A percentile compares a stretch with the other conserved stretches of the same genome.
These are phyloP conservation scores for Mus spretus DNA, from an alignment of 2,797 vertebrate genomes.

Conservation along the genomic window DNA sequence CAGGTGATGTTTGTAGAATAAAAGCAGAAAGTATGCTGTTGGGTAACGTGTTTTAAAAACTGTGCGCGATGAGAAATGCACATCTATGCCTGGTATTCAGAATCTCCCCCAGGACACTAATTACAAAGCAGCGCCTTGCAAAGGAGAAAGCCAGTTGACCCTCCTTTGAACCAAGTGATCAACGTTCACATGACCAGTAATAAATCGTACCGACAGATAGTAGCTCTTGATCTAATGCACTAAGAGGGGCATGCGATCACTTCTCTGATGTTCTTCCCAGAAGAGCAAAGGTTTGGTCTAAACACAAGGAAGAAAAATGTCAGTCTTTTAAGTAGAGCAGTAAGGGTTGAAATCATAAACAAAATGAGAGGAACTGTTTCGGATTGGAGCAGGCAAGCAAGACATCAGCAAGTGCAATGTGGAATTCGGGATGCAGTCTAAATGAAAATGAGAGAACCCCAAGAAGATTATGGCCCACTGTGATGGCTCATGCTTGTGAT, in stretches of 20 bases:
- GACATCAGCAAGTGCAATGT: background rate
- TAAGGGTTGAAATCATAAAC: background rate
- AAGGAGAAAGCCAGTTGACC: background rate
- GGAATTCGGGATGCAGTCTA: background rate
- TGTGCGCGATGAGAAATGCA: background rate
- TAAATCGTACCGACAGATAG: background rate
- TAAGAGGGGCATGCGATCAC: background rate
- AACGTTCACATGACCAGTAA: background rate
- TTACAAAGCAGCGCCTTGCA: background rate
- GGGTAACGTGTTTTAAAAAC: background rate
- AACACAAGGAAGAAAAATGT: background rate
- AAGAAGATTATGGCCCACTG: background rate
- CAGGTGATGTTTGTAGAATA: background rate
- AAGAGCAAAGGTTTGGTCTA: background rate
- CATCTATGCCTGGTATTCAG: background rate
- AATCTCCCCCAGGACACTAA: constrained; percentile 29
- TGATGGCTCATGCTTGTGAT: background rate
- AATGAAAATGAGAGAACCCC: constrained; percentile 36
- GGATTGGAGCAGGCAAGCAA: background rate
- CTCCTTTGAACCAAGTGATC: background rate
- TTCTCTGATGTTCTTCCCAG: constrained; percentile 18
- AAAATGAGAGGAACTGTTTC: background rate
- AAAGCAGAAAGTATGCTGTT: constrained; percentile 25
- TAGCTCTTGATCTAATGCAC: background rate
- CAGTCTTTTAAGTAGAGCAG: background rate